These are phyloP conservation scores for Eubasilissa splendida DNA, from an alignment of 2,888 invertebrate genomes.

Conservation along the genomic window DNA sequence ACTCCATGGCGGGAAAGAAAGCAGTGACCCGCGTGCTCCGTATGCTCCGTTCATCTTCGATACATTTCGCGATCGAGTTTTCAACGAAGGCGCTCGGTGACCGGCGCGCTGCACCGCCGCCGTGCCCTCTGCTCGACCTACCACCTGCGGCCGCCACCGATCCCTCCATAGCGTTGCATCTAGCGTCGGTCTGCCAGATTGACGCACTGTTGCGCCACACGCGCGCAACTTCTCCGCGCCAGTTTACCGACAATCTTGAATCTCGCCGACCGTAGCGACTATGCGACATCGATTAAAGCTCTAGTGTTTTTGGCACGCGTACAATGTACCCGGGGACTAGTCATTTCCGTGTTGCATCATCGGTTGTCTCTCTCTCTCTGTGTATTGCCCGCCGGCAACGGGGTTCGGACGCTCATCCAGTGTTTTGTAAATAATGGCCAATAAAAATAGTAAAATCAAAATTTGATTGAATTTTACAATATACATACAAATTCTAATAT, in stretches of 20 bases:
- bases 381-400: no score
- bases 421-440: no score
- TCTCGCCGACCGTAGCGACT: neutral
- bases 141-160: neutral
- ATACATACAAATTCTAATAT: no score
- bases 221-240: neutral
- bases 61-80: neutral
- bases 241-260: neutral
- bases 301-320: neutral
- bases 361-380: no score
- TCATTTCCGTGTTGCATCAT: constrained; percentile 17
- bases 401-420: no score
- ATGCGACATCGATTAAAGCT: neutral
- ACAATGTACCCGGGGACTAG: neutral
- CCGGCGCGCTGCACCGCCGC: neutral
- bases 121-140: constrained; percentile 4
- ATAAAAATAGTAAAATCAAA: no score
- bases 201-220: neutral
- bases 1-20: no score
- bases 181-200: neutral
- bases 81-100: neutral
- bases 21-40: neutral
- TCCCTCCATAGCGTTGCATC: neutral
- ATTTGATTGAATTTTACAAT: no score
- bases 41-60: neutral